Evolutionary conservation across 2,888 invertebrate genomes (phyloP), one percentile per base, ranked within the genome.

Genomic region (Ormyrus pomaceus): DNA sequence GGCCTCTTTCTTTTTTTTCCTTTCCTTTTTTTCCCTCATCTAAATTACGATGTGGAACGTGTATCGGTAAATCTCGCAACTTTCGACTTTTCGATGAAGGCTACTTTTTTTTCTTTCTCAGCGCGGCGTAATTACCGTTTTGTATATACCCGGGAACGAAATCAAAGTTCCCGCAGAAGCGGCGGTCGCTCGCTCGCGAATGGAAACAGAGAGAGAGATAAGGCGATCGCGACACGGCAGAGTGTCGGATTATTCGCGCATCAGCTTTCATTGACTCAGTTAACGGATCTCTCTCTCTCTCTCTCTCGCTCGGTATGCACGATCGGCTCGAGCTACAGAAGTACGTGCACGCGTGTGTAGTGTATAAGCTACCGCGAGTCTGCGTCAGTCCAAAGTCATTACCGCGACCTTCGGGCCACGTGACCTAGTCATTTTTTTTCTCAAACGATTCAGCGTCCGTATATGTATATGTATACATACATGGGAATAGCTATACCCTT

Each of bases 231-330:
- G 51, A 59, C 34, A 56, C 19, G 51, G n/a, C 69, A 34, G 55
- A 68, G 76, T 70, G 59, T 77, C 70, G 45, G 75, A 76, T 76
- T 75, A 55, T 64, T 65, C 50, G 66, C 68, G 79, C 79, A 79
- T 79, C 79, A 51, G 50, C 69, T 79, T 79, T 79, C 74, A 79
- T 74, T 61, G 75, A 71, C 71, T 61, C 71, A 53, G 71, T 71
- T 71, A 58, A 70, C 79, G 51, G 78, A 78, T 66, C 68, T 46
- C 10, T 46, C 61, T 34, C 34, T 34, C 34, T 34, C 34, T 34
- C 34, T 34, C 34, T 34, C 34, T 34, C 34, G 34, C 34, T 34
- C 11, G 13, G n/a, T 48, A n/a, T 55, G 11, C 51, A 9, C 10
- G 13, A 48, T 56, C 55, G 11, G 51, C 53, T 50, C 69, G 46